phyloP scores from a whole-genome alignment of 2,797 vertebrate genomes.

The Amazona ochrocephala region DNA sequence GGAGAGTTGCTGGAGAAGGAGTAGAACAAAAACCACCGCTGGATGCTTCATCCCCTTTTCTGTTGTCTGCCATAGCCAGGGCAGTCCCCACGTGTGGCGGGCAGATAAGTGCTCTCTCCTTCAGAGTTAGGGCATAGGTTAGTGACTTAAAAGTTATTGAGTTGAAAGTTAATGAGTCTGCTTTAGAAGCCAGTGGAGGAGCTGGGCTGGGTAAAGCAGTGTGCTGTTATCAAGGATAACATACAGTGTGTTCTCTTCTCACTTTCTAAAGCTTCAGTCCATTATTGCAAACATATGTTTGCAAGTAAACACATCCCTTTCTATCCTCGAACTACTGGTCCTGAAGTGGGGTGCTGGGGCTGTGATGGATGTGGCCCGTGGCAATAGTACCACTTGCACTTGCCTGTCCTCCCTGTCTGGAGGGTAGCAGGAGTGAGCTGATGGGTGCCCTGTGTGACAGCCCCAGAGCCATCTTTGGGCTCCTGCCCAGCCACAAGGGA shows the following conservation, averaged over 20 bases:
- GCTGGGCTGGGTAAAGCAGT: neutral
- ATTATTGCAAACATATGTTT: neutral
- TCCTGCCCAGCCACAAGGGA: neutral
- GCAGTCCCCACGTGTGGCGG: neutral
- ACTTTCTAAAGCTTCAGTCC: neutral
- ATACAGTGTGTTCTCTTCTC: neutral
- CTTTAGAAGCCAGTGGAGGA: neutral
- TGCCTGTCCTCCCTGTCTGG: neutral
- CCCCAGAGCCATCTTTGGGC: accelerated
- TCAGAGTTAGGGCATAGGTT: accelerated
- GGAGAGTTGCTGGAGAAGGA: neutral
- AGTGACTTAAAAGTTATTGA: too few species aligned
- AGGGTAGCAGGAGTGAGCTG: neutral
- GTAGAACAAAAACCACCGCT: neutral
- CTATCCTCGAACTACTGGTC: neutral
- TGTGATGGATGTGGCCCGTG: neutral
- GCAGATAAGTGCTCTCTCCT: neutral
- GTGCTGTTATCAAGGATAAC: neutral
- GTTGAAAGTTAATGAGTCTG: neutral
- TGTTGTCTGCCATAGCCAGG: neutral
- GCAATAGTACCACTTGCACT: neutral
- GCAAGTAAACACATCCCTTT: neutral
- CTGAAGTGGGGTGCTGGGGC: neutral
- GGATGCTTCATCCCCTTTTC: neutral
- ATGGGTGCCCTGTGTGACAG: neutral